Conservation (phyloP, 2,797 vertebrate genomes). For the Halcyon smyrnensis region DNA sequence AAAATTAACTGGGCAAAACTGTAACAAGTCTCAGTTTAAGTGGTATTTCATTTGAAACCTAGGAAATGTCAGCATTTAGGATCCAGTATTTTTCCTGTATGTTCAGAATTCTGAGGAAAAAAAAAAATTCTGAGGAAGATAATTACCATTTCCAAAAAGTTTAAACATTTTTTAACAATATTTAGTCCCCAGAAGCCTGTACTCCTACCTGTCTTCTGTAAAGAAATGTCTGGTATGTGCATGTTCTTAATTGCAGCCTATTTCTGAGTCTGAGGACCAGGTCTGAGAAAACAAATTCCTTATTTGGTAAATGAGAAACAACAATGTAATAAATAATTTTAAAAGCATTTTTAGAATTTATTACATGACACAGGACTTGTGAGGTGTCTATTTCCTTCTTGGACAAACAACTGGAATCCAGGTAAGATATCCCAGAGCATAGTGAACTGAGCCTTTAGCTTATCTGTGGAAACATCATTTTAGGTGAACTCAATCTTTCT, state of each 20-base stretch:
- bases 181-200: background rate
- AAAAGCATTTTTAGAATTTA: background rate
- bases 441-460: background rate
- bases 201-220: background rate
- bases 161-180: background rate
- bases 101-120: background rate
- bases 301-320: background rate
- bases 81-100: background rate
- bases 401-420: background rate
- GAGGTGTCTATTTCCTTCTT: background rate
- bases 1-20: background rate
- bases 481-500: background rate
- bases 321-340: background rate
- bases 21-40: background rate
- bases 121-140: background rate
- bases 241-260: fast-evolving
- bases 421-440: background rate
- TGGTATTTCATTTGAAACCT: background rate
- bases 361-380: background rate
- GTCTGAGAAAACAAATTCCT: background rate
- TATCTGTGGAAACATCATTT: background rate
- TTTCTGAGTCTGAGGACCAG: background rate
- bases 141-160: background rate
- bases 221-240: background rate
- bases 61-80: background rate